Evolutionary conservation across 2,113 vertebrate species (phyloP).

Genomic region (Amphiprion percula): DNA sequence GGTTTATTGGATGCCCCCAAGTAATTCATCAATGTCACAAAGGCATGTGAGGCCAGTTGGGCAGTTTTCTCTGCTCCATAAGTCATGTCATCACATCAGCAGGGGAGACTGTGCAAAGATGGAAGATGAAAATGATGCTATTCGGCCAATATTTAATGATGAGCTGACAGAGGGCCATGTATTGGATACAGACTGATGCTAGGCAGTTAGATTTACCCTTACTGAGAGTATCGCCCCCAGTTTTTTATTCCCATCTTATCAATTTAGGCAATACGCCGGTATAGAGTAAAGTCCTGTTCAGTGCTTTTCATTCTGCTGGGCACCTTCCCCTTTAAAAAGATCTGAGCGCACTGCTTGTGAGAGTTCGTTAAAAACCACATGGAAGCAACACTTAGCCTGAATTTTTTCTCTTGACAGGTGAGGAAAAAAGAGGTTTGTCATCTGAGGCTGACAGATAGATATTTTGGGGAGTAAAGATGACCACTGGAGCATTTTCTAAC

Average conservation of each 20-base stretch:
- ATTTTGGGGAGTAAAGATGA: slow-evolving; percentile 2
- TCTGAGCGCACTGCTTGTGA: not conserved
- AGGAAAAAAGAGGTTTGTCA: not conserved
- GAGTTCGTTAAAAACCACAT: slow-evolving; percentile 19
- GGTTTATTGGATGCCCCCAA: slow-evolving; percentile 59
- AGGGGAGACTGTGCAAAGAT: slow-evolving; percentile 33
- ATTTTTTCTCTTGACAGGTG: not conserved
- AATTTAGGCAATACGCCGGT: slow-evolving; percentile 3
- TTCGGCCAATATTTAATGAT: slow-evolving; percentile 45
- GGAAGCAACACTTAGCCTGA: not conserved
- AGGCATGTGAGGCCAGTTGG: slow-evolving; percentile 44
- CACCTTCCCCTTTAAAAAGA: slow-evolving; percentile 23
- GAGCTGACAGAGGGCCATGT: slow-evolving; percentile 55
- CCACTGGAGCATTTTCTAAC: slow-evolving; percentile 10
- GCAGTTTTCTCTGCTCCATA: slow-evolving; percentile 31
- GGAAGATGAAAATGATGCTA: slow-evolving; percentile 20
- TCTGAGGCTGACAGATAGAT: not conserved
- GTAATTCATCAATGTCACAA: slow-evolving; percentile 75
- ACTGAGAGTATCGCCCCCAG: not conserved
- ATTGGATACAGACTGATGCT: slow-evolving; percentile 37
- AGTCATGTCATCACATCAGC: slow-evolving; percentile 54
- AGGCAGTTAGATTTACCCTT: slow-evolving; percentile 36
- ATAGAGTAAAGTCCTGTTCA: not conserved
- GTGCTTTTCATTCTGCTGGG: slow-evolving; percentile 1
- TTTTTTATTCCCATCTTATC: slow-evolving; percentile 16